phyloP scores from a whole-genome alignment of 2,888 invertebrate genomes.

The Trissoscelio sp. region DNA sequence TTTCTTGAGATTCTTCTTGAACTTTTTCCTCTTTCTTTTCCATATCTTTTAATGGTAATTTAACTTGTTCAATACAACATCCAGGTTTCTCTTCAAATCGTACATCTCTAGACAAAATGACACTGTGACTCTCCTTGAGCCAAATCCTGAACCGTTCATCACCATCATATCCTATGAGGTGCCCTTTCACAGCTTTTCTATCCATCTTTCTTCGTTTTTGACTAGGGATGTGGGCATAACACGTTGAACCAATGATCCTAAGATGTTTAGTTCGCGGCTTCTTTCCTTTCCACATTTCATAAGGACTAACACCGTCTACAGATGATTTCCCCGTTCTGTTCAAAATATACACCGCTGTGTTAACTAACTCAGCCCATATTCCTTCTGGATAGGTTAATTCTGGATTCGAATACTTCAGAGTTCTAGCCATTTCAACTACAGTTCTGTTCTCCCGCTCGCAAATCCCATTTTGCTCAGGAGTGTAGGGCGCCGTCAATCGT shows the following conservation, averaged over 20 bases:
- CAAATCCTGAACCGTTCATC: conserved; percentile 73
- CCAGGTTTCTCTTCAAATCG: conserved; percentile 69
- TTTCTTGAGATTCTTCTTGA: conserved; percentile 6
- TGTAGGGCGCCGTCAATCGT: conserved; percentile 70
- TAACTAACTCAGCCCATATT: conserved; percentile 56
- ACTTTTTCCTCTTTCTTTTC: conserved; percentile 8
- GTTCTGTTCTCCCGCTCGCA: conserved; percentile 72
- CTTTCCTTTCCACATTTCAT: conserved; percentile 69
- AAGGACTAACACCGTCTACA: conserved; percentile 69
- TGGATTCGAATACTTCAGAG: conserved; percentile 73
- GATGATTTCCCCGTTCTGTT: conserved; percentile 70
- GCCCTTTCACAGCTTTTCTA: conserved; percentile 29
- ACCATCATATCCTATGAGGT: conserved; percentile 74
- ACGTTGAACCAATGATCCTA: conserved; percentile 19
- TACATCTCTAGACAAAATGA: conserved; percentile 72
- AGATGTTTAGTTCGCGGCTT: conserved; percentile 37
- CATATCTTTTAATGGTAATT: conserved; percentile 7
- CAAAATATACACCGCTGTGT: conserved; percentile 32
- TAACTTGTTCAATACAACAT: conserved; percentile 33
- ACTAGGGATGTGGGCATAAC: conserved; percentile 39
- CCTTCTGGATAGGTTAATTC: conserved; percentile 69
- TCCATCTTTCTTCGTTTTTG: conserved; percentile 43
- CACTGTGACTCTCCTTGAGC: conserved; percentile 54
- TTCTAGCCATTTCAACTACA: conserved; percentile 74
- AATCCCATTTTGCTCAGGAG: conserved; percentile 70